Conservation (phyloP, 2,888 invertebrate genomes). For the Ectemnius continuus region DNA sequence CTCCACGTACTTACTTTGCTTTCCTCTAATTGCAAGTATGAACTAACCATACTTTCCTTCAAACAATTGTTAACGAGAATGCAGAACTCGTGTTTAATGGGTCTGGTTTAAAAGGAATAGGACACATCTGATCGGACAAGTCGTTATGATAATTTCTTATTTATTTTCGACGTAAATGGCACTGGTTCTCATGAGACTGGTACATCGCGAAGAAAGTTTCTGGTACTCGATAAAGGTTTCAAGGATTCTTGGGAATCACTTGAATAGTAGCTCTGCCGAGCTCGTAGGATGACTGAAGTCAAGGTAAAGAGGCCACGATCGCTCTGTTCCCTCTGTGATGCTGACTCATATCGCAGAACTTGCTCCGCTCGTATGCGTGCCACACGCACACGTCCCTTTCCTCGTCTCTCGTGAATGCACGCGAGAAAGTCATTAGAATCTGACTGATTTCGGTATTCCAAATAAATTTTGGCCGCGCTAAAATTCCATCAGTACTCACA, state of each 20-base stretch:
- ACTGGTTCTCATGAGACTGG: background rate
- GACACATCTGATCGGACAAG: too few relatives aligned
- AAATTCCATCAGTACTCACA: too few relatives aligned
- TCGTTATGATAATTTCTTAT: background rate
- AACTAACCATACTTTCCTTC: constrained; percentile 17
- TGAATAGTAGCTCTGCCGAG: constrained; percentile 2
- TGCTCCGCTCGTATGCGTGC: constrained; percentile 25
- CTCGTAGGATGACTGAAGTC: constrained; percentile 63
- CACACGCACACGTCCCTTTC: constrained; percentile 14
- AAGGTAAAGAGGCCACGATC: constrained; percentile 72
- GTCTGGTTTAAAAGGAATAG: too few relatives aligned
- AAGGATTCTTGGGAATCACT: background rate
- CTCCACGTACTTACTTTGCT: constrained; percentile 19
- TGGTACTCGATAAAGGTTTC: background rate
- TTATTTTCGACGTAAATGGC: background rate
- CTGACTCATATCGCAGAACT: constrained; percentile 48
- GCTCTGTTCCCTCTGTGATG: constrained; percentile 6
- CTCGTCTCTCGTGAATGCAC: background rate
- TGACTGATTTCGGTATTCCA: constrained; percentile 10
- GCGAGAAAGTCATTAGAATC: constrained; percentile 7
- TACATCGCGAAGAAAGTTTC: background rate
- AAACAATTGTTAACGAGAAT: too few relatives aligned
- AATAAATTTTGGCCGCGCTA: too few relatives aligned
- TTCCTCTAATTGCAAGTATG: constrained; percentile 16
- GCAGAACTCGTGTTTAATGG: too few relatives aligned